A percentile compares a stretch with the other conserved stretches of the same genome.
Evolutionary conservation across 2,888 invertebrate species (phyloP).

Genomic region (Salticus scenicus): DNA sequence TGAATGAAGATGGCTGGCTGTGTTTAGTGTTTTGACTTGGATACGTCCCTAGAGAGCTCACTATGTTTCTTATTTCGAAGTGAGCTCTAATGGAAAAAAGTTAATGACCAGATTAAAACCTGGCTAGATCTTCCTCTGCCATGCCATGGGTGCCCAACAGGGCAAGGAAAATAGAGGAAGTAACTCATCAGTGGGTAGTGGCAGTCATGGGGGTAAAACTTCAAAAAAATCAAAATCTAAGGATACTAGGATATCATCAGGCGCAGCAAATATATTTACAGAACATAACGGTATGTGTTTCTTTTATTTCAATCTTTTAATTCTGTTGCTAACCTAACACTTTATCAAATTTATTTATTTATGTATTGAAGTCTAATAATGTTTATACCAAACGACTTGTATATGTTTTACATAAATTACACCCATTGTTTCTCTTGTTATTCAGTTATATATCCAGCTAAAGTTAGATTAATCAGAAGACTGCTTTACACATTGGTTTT

Average conservation of each 20-base stretch:
- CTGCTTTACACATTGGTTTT: too few species aligned
- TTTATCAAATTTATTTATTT: not conserved
- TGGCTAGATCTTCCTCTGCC: conserved; percentile 55
- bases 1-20: conserved; percentile 64
- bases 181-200: conserved; percentile 72
- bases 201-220: conserved; percentile 69
- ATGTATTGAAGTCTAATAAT: too few species aligned
- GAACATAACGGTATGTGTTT: conserved; percentile 90
- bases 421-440: too few species aligned
- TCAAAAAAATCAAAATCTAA: conserved; percentile 70
- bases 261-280: conserved; percentile 90
- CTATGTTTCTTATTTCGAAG: conserved; percentile 23
- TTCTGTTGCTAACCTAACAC: not conserved
- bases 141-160: conserved; percentile 91
- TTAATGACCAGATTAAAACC: conserved; percentile 67
- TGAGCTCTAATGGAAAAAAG: conserved; percentile 20
- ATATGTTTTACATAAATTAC: too few species aligned
- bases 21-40: conserved; percentile 60
- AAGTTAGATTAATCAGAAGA: too few species aligned
- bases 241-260: conserved; percentile 82
- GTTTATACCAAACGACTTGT: too few species aligned
- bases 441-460: too few species aligned
- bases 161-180: conserved; percentile 82
- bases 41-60: conserved; percentile 4
- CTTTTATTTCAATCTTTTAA: not conserved